Evolutionary conservation across 2,113 vertebrate species (phyloP).

Genomic region (Microcebus griseorufus): DNA sequence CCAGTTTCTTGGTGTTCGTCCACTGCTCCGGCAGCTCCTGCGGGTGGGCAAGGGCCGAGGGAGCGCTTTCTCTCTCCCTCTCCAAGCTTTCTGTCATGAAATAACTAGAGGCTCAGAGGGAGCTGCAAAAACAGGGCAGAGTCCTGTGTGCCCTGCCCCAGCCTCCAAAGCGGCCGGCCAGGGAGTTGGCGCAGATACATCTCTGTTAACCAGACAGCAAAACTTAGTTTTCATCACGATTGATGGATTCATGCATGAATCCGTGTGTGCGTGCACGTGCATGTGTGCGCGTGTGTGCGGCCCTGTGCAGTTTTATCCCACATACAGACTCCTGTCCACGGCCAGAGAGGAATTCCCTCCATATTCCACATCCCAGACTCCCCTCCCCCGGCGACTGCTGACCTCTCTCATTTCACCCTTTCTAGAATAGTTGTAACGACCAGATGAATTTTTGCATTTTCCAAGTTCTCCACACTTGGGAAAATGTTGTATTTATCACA

Average conservation of each 20-base stretch:
- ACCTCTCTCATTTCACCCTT: background rate
- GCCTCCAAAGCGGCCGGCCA: rapidly evolving
- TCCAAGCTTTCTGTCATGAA: rapidly evolving
- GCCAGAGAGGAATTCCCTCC: rapidly evolving
- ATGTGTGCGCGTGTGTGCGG: rapidly evolving
- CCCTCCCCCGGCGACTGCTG: rapidly evolving
- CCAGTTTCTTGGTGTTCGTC: constrained; percentile 85
- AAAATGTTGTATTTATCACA: background rate
- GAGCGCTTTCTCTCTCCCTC: rapidly evolving
- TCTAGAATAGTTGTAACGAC: background rate
- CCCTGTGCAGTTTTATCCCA: rapidly evolving
- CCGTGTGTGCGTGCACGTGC: background rate
- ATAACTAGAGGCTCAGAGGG: rapidly evolving
- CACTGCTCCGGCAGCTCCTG: constrained; percentile 87
- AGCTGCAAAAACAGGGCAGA: rapidly evolving
- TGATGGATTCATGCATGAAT: background rate
- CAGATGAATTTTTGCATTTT: background rate
- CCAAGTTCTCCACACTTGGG: background rate
- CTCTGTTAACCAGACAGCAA: rapidly evolving
- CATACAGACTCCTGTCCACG: rapidly evolving
- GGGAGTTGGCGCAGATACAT: rapidly evolving
- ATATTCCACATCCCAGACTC: rapidly evolving
- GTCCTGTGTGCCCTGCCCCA: rapidly evolving
- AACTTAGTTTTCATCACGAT: rapidly evolving
- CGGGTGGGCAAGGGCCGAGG: rapidly evolving